These are phyloP conservation scores for Polypterus bichir DNA, from an alignment of 2,113 vertebrate genomes.

Conservation along the genomic window DNA sequence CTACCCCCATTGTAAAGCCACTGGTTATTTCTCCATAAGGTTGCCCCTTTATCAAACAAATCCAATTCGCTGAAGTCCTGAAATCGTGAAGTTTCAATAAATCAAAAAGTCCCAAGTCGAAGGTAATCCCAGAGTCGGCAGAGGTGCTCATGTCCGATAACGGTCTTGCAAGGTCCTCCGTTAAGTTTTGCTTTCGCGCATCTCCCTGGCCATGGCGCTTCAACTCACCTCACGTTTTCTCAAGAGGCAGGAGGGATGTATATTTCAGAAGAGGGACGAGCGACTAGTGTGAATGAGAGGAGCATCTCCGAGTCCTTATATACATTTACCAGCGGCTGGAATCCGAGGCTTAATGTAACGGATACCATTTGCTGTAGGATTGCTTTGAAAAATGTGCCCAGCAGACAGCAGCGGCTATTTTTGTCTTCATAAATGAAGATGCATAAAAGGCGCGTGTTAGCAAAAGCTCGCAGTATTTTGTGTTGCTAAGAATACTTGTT, in stretches of 20 bases:
- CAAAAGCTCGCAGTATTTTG: constrained; percentile 58
- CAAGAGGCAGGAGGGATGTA: constrained; percentile 30
- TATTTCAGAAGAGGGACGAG: constrained; percentile 36
- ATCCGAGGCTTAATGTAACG: constrained; percentile 58
- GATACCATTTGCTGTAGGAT: constrained; percentile 48
- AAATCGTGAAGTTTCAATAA: too few relatives aligned
- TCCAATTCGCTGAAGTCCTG: too few relatives aligned
- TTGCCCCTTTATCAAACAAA: too few relatives aligned
- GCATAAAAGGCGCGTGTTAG: constrained; percentile 57
- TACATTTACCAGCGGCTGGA: constrained; percentile 38
- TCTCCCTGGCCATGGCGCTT: too few relatives aligned
- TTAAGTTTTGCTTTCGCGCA: too few relatives aligned
- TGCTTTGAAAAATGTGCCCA: constrained; percentile 48
- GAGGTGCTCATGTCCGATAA: too few relatives aligned
- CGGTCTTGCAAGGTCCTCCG: too few relatives aligned
- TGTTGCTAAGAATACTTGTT: constrained; percentile 55
- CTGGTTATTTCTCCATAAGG: too few relatives aligned
- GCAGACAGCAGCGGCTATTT: constrained; percentile 58
- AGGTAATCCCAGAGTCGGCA: too few relatives aligned
- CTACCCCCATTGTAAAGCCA: too few relatives aligned
- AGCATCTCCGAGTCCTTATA: constrained; percentile 40
- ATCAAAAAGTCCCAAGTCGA: too few relatives aligned
- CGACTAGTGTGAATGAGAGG: constrained; percentile 41
- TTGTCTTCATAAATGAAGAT: constrained; percentile 62
- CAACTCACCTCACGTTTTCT: constrained; percentile 51